Base-by-base conservation (phyloP, 1,140 invertebrate species). In the Lordiphosa stackelbergi region DNA sequence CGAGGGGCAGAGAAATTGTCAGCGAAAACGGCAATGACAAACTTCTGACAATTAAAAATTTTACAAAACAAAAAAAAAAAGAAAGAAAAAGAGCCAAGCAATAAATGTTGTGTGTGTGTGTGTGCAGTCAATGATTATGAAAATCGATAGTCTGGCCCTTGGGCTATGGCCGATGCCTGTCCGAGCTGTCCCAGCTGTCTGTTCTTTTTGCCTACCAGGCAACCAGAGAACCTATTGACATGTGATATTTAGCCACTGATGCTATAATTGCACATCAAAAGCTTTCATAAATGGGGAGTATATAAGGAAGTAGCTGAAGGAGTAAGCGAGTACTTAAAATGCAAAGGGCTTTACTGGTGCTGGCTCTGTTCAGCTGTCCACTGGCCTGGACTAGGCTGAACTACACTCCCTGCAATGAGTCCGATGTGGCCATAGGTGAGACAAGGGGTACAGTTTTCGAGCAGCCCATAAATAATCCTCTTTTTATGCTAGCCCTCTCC, bases 1-100 rank as follows among this genome's bases (percentile, higher is more conserved):
- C 19, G 38, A 12, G 31, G 13, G 9, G 24, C 11, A 54, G 11
- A 45, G 42, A 56, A 61, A 66, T 61, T 47, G 53, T 53, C 46
- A 38, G 53, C 47, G 58, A 70, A 70, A 62, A 45, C 38, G 48
- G 38, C 63, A 63, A 66, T 63, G 68, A 70, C 66, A 70, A 68
- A 70, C 68, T 70, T 70, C 64, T 70, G 64, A 68, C 64, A 70
- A 70, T 70, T 70, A 70, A 70, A 70, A 31, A 31, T 31, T 31
- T 31, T 31, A 43, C 38, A 40, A 42, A 53, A 11, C 9, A 12
- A 28, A 19, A 19, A 19, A 16, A 60, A 56, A 22, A 38, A 43
- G 49, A 51, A 58, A n/a, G 11, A 19, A 40, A 12, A 52, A 9
- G n/a, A 48, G 24, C 16, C n/a, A 13, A 22, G 36, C 19, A 34